Evolutionary conservation across 2,797 vertebrate genomes (phyloP), one percentile per base, ranked within the genome.

Genomic region (Eleutherodactylus coqui): DNA sequence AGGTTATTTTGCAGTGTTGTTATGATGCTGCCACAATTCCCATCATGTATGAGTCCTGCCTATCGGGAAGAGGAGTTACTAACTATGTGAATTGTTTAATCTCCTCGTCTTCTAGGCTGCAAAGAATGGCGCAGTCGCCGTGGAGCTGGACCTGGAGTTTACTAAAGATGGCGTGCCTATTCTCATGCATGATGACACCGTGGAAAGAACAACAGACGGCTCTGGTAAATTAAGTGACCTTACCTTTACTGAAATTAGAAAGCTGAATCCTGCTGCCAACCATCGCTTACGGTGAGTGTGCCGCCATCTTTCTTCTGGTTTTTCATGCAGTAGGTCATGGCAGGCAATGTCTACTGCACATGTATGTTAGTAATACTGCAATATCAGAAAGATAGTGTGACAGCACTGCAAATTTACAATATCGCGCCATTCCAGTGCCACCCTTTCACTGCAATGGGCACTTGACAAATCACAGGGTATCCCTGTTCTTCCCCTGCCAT

Each of bases 111-210:
- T 93, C 84, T 93, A 98, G 98, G 97, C 98, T 90, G 96, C 96
- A 91, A 92, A 95, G 89, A 97, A 99, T 38, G 96, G 96, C 85
- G 98, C 97, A 0, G 92, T 92, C 0, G 97, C 96, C 1, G 98
- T 99, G 86, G 98, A 99, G 92, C 27, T 99, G 92, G 98, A 99
- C 90, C 83, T 99, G 84, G 97, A 97, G 90, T 99, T 99, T 88
- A 96, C 97, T 0, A 93, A 95, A 7, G 98, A 99, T 0, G 96
- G 97, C 64, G 79, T 98, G 82, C 96, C 98, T 13, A 92, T 99
- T 84, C 92, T 99, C 51, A 98, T 99, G 97, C 98, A 99, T 0
- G 98, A 99, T 32, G 95, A 95, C 1, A 98, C 96, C 0, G 96
- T 99, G 0, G 97, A 99, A 32, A 95, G 97, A 84, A 99, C 95